These are phyloP conservation scores for Conops quadrifasciatus DNA, from an alignment of 2,888 invertebrate genomes.

Conservation along the genomic window DNA sequence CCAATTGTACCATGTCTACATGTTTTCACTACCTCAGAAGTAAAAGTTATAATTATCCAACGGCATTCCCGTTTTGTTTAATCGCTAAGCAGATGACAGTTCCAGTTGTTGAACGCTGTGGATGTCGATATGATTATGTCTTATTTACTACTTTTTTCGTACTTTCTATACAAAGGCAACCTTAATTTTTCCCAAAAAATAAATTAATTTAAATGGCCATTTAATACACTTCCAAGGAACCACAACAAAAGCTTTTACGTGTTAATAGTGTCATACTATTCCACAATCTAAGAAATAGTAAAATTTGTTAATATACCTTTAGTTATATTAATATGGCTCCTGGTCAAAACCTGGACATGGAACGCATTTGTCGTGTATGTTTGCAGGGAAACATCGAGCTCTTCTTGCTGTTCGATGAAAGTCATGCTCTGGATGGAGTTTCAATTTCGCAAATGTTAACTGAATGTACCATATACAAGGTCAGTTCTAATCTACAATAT, in stretches of 20 bases:
- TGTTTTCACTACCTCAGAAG: too few relatives aligned
- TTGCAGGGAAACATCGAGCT: slow-evolving; percentile 52
- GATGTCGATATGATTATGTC: too few relatives aligned
- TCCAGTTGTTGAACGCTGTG: too few relatives aligned
- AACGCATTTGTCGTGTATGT: slow-evolving; percentile 59
- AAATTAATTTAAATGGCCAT: slow-evolving; percentile 2
- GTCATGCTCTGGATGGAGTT: slow-evolving; percentile 48
- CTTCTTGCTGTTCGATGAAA: slow-evolving; percentile 56
- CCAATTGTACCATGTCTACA: too few relatives aligned
- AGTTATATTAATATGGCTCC: slow-evolving; percentile 1
- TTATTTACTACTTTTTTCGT: too few relatives aligned
- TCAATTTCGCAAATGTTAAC: slow-evolving; percentile 57
- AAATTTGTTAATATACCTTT: background rate
- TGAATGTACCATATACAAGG: slow-evolving; percentile 54
- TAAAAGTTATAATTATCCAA: too few relatives aligned
- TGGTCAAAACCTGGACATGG: slow-evolving; percentile 18
- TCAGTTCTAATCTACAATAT: background rate
- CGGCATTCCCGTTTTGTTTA: too few relatives aligned
- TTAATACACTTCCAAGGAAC: background rate
- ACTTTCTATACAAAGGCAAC: background rate
- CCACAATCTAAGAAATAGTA: background rate
- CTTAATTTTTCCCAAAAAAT: background rate
- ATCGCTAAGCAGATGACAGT: too few relatives aligned
- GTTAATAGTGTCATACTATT: background rate
- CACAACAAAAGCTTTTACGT: slow-evolving; percentile 5